Evolutionary conservation across 2,888 invertebrate species (phyloP).

Genomic region (Chirona hameri): DNA sequence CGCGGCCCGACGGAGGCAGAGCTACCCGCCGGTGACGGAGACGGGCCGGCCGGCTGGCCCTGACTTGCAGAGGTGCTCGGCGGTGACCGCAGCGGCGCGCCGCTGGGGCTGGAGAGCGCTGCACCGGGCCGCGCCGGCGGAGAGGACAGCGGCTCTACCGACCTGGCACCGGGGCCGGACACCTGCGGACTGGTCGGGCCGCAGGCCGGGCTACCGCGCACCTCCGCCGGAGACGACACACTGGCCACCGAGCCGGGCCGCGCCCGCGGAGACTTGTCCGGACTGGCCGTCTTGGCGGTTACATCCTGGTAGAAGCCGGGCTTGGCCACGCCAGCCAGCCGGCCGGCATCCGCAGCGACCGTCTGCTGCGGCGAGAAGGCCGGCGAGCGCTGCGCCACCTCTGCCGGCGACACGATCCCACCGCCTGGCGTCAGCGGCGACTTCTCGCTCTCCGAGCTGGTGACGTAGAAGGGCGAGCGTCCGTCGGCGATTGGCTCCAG

Average conservation of each 20-base stretch:
- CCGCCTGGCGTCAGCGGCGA: slow-evolving; percentile 26
- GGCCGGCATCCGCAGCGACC: too few species aligned
- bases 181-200: not conserved
- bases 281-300: not conserved
- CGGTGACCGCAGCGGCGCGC: not conserved
- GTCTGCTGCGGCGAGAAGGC: slow-evolving; percentile 23
- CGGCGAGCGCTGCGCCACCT: slow-evolving; percentile 23
- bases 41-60: not conserved
- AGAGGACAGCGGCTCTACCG: not conserved
- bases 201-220: not conserved
- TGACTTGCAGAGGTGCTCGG: not conserved
- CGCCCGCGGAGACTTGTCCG: slow-evolving; percentile 10
- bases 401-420: slow-evolving; percentile 26
- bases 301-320: slow-evolving; percentile 29
- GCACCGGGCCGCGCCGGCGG: not conserved
- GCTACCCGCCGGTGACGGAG: not conserved
- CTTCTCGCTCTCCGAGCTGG: slow-evolving; percentile 26
- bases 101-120: not conserved
- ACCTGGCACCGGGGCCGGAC: not conserved
- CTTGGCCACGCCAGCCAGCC: not conserved
- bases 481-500: not conserved
- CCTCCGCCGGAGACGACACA: not conserved
- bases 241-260: slow-evolving; percentile 13
- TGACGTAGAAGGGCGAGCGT: not conserved
- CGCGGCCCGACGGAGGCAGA: not conserved